phyloP scores from a whole-genome alignment of 2,888 invertebrate genomes.

The Cryptocephalus moraei region DNA sequence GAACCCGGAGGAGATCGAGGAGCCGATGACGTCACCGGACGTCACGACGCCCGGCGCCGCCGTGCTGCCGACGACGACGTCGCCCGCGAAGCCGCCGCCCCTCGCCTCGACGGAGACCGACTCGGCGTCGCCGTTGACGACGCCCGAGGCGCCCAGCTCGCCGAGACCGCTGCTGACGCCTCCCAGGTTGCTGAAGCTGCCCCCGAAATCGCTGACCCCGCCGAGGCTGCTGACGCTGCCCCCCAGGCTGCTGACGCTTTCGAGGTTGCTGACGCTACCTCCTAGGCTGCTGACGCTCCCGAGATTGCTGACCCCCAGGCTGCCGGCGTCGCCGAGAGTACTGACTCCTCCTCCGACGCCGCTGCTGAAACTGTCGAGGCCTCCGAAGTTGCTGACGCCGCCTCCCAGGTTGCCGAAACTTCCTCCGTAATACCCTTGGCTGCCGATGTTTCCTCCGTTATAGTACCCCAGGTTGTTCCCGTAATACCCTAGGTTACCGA shows the following conservation, averaged over 20 bases:
- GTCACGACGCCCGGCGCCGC: background rate
- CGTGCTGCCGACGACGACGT: background rate
- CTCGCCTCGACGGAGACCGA: constrained; percentile 11
- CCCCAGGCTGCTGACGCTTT: background rate
- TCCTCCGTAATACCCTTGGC: background rate
- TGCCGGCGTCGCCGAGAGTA: background rate
- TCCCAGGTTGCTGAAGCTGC: background rate
- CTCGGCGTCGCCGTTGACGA: constrained; percentile 7
- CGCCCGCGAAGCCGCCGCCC: background rate
- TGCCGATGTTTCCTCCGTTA: background rate
- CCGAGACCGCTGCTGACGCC: background rate
- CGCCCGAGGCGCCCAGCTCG: background rate
- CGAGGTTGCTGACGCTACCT: background rate
- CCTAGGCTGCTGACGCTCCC: background rate
- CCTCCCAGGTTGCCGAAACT: background rate
- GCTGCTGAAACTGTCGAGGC: background rate
- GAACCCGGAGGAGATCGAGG: too few relatives aligned
- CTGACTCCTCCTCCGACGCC: constrained; percentile 1
- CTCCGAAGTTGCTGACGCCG: background rate
- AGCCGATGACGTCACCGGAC: background rate
- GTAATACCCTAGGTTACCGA: too few relatives aligned
- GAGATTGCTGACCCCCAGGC: background rate
- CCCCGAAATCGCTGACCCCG: background rate
- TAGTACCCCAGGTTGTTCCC: too few relatives aligned
- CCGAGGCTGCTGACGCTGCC: background rate